Evolutionary conservation across 2,113 vertebrate species (phyloP), one percentile per base, ranked within the genome.

Genomic region (Psilopogon haemacephalus): DNA sequence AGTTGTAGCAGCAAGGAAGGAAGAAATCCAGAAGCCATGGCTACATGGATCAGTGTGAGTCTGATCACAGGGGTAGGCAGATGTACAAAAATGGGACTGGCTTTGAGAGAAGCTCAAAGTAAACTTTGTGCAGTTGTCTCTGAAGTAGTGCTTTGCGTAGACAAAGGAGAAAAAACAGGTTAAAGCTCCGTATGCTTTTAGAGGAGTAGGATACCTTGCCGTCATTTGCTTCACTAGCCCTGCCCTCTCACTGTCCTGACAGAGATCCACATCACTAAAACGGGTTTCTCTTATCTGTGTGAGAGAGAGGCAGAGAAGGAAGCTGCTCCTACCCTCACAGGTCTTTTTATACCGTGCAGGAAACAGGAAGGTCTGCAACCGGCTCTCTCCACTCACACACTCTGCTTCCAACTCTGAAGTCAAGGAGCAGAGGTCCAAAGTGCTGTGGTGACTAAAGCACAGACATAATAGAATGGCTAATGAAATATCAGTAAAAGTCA

Each of bases 361-460:
- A 37, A 59, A 20, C 14, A 5, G 54, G 8, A 69, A 79, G 63
- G n/a, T 60, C 63, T 85, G 42, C 67, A 38, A 17, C 35, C 7
- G 14, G 3, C 30, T 91, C 44, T 32, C 20, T 59, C 18, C 63
- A n/a, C 16, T 40, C 63, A 56, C 33, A 50, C 21, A 5, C 32
- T 63, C 28, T 38, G 76, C 68, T 84, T 55, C 46, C 67, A 63
- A 15, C 18, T 52, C 30, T 83, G 37, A 62, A 70, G 40, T 56
- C 18, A 15, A 59, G 40, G 15, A 54, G 16, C 55, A 78, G 38
- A 82, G 14, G 17, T 54, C 59, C 23, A 16, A 83, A 77, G 72
- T 0, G 0, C 27, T 44, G 27, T 4, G 42, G 37, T 15, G 28
- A 6, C 30, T 28, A n/a, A 33, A 50, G 33, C 18, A 54, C 19